Evolutionary conservation across 1,140 invertebrate species (phyloP), one percentile per base, ranked within the genome.

Genomic region (Drosophila setifemur): DNA sequence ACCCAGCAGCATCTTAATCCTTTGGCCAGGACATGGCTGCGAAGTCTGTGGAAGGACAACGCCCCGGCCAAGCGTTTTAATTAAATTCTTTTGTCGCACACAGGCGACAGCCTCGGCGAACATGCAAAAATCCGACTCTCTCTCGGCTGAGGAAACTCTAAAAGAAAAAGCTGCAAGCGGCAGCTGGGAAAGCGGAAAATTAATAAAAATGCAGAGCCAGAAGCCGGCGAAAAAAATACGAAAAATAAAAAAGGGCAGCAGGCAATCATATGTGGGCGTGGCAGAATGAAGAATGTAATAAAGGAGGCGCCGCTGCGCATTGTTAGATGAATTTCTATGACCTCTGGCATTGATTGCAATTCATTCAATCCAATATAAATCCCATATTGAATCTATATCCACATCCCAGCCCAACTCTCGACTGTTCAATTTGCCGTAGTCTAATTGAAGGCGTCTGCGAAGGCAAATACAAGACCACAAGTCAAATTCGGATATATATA

Each of bases 41-140:
- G n/a, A 6, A 14, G 40, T 53, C 11, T 16, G 12, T 6, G 12
- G 19, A 39, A 55, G 73, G 70, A 73, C 78, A 85, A 76, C 76
- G 73, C 58, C 61, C 29, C 33, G 57, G 53, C 63, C 55, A 29
- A 58, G 43, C 58, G 43, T 44, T 83, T 83, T 83, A 83, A 83
- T 83, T 83, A 83, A 83, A 85, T 83, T 83, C 78, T 79, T 85
- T 85, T 79, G 77, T 82, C 73, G 73, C 78, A 33, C 25, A 40
- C 29, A 37, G 33, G 26, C 45, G 31, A 37, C n/a, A n/a, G n/a
- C n/a, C n/a, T n/a, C 40, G 26, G 33, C 42, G 69, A 52, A 66
- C 79, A 85, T 78, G 78, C 64, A 85, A 74, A 79, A 71, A 70
- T 78, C 48, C 61, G 49, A 77, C 68, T 47, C 72, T 76, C 29